A percentile compares a stretch with the other conserved stretches of the same genome.
Evolutionary conservation across 2,113 vertebrate genomes (phyloP).

Genomic region (Sarotherodon lohbergeri): DNA sequence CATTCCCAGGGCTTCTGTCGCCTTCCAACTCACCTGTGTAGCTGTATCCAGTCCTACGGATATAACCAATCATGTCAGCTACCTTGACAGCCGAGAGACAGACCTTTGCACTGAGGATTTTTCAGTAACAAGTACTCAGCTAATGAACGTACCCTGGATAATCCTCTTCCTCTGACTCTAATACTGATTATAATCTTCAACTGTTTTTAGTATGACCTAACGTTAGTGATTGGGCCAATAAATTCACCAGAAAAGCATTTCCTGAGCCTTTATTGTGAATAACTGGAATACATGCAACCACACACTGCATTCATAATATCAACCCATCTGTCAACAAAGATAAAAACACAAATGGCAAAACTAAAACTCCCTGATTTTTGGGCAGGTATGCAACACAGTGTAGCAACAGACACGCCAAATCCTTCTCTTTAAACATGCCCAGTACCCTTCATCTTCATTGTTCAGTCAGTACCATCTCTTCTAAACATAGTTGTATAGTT

Average conservation of each 20-base stretch:
- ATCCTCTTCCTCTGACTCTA: background rate
- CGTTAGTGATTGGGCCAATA: accelerated
- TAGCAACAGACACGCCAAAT: background rate
- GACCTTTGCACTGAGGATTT: background rate
- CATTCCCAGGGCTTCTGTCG: background rate
- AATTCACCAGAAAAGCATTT: background rate
- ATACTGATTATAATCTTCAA: background rate
- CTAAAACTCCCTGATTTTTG: background rate
- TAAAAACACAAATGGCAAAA: background rate
- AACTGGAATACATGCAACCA: accelerated
- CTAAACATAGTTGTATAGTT: background rate
- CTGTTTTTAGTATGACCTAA: accelerated
- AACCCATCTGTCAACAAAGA: background rate
- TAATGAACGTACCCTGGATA: background rate
- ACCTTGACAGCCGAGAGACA: accelerated
- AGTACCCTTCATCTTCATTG: accelerated
- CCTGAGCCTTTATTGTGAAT: background rate
- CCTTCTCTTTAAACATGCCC: background rate
- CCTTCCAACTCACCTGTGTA: background rate
- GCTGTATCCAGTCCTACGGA: background rate
- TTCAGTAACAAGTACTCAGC: background rate
- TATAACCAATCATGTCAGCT: background rate
- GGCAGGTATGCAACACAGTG: background rate
- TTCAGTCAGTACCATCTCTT: background rate
- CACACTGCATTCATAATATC: background rate